These are phyloP conservation scores for Epistrophe eligans DNA, from an alignment of 2,888 invertebrate genomes.

Conservation along the genomic window DNA sequence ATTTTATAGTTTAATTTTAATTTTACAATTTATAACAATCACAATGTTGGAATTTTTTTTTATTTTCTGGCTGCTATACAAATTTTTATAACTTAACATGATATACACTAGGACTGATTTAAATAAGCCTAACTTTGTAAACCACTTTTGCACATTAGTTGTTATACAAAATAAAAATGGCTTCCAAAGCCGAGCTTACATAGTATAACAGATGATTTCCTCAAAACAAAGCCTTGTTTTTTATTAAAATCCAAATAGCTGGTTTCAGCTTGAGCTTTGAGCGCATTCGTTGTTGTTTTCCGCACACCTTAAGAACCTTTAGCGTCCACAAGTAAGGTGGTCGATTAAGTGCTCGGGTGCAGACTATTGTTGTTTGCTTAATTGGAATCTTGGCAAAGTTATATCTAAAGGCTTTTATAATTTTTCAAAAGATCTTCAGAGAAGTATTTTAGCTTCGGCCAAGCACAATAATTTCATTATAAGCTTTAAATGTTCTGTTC, in stretches of 20 bases:
- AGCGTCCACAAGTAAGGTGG: background rate
- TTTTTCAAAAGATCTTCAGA: background rate
- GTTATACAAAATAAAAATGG: background rate
- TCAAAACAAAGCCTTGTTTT: background rate
- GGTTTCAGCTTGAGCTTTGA: background rate
- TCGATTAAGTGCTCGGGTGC: background rate
- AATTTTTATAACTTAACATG: constrained; percentile 52
- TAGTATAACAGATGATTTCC: background rate
- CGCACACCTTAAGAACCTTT: constrained; percentile 14
- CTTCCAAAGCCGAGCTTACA: background rate
- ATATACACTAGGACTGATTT: constrained; percentile 9
- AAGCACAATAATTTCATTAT: background rate
- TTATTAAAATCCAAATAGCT: constrained; percentile 3
- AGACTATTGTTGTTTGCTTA: background rate
- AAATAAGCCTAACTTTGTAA: background rate
- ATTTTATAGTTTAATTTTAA: constrained; percentile 37
- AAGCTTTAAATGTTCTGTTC: background rate
- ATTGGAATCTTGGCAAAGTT: constrained; percentile 14
- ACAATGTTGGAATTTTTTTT: constrained; percentile 66
- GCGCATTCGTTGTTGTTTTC: background rate
- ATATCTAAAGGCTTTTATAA: constrained; percentile 9
- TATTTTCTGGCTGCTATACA: constrained; percentile 40
- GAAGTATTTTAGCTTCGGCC: background rate
- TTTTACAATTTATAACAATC: constrained; percentile 67
- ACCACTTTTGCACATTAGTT: background rate